These are phyloP conservation scores for Neodiprion fabricii DNA, from an alignment of 1,140 invertebrate species.

Conservation along the genomic window DNA sequence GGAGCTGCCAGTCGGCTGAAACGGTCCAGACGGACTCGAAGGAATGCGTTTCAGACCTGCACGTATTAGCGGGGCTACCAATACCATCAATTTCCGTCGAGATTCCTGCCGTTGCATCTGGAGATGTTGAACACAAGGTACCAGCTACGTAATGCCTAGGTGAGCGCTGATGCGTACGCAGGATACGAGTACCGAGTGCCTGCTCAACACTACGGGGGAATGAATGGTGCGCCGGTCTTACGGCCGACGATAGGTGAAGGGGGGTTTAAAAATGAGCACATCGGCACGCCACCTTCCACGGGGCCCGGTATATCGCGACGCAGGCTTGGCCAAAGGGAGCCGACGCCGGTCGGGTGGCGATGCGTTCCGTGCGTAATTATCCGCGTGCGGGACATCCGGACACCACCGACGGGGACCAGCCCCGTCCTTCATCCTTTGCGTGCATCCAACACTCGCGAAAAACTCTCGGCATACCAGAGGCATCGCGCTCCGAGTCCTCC, in stretches of 20 bases:
- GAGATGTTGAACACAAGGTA: too few relatives aligned
- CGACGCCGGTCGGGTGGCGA: not conserved
- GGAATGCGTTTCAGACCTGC: too few relatives aligned
- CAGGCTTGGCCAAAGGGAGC: not conserved
- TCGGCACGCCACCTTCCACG: not conserved
- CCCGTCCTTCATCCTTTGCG: not conserved
- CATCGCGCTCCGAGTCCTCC: constrained; percentile 42
- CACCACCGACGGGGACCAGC: not conserved
- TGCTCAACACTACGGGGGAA: not conserved
- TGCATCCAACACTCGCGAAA: not conserved
- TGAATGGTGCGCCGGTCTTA: not conserved
- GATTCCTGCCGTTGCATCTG: too few relatives aligned
- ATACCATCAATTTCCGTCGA: too few relatives aligned
- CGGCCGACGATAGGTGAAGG: not conserved
- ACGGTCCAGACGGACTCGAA: too few relatives aligned
- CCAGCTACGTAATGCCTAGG: too few relatives aligned
- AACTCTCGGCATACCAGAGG: constrained; percentile 39
- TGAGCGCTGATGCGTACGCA: too few relatives aligned
- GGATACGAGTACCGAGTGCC: too few relatives aligned
- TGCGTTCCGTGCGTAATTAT: not conserved
- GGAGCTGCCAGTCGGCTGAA: too few relatives aligned
- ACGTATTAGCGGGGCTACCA: too few relatives aligned
- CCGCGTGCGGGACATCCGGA: not conserved
- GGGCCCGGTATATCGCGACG: not conserved
- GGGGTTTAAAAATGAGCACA: not conserved